These are phyloP conservation scores for Irena cyanogastra DNA, from an alignment of 2,113 vertebrate genomes.

Conservation along the genomic window DNA sequence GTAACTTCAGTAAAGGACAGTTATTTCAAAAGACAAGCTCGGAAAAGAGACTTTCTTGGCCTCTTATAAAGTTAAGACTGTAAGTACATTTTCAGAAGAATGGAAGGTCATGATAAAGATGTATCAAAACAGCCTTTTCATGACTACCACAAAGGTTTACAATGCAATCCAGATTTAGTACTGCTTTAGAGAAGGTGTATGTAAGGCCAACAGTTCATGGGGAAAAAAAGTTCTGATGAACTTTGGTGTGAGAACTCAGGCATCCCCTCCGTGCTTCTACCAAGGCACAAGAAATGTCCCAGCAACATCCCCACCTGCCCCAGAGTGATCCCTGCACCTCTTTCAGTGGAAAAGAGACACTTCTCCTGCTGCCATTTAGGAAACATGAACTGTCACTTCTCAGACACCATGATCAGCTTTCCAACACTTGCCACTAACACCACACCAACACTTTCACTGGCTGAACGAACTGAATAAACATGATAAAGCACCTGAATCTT, in stretches of 20 bases:
- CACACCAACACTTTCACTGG: background rate
- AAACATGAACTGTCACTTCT: background rate
- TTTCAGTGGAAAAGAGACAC: background rate
- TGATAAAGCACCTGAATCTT: background rate
- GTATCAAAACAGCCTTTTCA: constrained; percentile 40
- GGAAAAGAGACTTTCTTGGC: background rate
- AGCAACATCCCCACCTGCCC: background rate
- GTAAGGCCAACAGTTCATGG: background rate
- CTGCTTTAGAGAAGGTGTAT: background rate
- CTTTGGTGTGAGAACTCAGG: background rate
- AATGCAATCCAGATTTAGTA: constrained; percentile 2
- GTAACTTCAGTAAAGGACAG: background rate
- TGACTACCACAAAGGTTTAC: constrained; percentile 5
- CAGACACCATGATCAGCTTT: background rate
- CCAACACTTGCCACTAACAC: constrained; percentile 5
- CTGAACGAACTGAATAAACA: background rate
- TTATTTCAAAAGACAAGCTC: constrained; percentile 36
- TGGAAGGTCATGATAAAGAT: constrained; percentile 9
- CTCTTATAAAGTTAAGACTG: constrained; percentile 5
- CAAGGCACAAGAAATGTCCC: background rate
- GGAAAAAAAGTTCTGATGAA: background rate
- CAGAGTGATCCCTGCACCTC: background rate
- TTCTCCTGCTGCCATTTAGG: background rate
- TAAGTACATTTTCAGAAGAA: constrained; percentile 56
- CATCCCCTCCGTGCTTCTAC: background rate